Conservation (phyloP, 2,888 invertebrate species). For the Lasius platythorax region DNA sequence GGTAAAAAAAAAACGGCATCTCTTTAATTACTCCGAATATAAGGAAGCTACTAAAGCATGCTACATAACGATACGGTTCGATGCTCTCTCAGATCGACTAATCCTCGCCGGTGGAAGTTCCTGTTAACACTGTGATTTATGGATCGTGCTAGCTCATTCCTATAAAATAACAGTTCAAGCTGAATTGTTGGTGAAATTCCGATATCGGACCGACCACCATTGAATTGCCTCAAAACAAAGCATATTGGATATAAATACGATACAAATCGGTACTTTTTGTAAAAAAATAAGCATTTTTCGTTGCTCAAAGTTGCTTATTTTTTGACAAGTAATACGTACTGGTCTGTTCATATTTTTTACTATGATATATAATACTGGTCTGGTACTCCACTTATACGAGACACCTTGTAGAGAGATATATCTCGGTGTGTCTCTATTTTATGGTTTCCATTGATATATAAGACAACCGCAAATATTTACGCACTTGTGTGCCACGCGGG, state of each 20-base stretch:
- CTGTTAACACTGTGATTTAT: background rate
- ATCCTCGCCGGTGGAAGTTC: background rate
- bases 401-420: background rate
- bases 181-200: constrained; percentile 10
- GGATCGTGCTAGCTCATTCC: constrained; percentile 21
- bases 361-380: background rate
- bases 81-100: constrained; percentile 6
- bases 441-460: background rate
- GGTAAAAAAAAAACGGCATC: background rate
- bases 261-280: background rate
- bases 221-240: background rate
- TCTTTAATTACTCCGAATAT: constrained; percentile 29
- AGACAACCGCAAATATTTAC: constrained; percentile 20
- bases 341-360: background rate
- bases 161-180: constrained; percentile 12
- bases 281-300: background rate
- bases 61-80: constrained; percentile 23
- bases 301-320: background rate
- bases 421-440: background rate
- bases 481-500: background rate
- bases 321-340: background rate
- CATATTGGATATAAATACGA: too few species aligned
- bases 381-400: background rate
- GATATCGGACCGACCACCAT: background rate
- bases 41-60: constrained; percentile 36